phyloP scores from a whole-genome alignment of 2,888 invertebrate species.

The Lobophora halterata region DNA sequence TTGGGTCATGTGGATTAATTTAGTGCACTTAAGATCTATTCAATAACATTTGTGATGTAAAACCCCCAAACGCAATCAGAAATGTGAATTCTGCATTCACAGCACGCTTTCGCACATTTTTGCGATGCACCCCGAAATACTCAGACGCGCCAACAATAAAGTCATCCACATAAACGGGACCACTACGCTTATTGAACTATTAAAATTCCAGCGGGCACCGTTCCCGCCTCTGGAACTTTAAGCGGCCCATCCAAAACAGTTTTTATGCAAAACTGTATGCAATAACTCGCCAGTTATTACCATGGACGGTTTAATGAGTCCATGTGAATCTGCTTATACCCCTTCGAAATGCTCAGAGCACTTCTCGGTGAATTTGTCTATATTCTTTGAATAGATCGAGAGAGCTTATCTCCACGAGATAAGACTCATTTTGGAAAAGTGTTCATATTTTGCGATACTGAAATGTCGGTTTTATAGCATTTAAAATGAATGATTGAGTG shows the following conservation, averaged over 20 bases:
- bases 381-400: constrained; percentile 13
- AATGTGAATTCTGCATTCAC: no score
- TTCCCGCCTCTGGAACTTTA: constrained; percentile 21
- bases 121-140: constrained; percentile 7
- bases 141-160: constrained; percentile 34
- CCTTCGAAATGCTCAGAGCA: no score
- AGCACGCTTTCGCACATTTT: constrained; percentile 1
- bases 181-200: constrained; percentile 54
- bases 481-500: constrained; percentile 19
- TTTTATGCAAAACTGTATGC: constrained; percentile 69
- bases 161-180: constrained; percentile 33
- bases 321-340: constrained; percentile 38
- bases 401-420: constrained; percentile 2
- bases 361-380: constrained; percentile 40
- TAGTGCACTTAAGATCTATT: no score
- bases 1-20: no score
- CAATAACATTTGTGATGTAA: no score
- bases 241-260: constrained; percentile 31
- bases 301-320: constrained; percentile 51
- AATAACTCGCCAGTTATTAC: constrained; percentile 54
- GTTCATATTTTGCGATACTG: neutral
- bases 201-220: constrained; percentile 51
- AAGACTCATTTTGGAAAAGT: constrained; percentile 8
- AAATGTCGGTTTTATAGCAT: constrained; percentile 34
- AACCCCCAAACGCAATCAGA: no score